A percentile compares a stretch with the other conserved stretches of the same genome.
Evolutionary conservation across 2,113 vertebrate genomes (phyloP).

Genomic region (Sinosuthora webbiana): DNA sequence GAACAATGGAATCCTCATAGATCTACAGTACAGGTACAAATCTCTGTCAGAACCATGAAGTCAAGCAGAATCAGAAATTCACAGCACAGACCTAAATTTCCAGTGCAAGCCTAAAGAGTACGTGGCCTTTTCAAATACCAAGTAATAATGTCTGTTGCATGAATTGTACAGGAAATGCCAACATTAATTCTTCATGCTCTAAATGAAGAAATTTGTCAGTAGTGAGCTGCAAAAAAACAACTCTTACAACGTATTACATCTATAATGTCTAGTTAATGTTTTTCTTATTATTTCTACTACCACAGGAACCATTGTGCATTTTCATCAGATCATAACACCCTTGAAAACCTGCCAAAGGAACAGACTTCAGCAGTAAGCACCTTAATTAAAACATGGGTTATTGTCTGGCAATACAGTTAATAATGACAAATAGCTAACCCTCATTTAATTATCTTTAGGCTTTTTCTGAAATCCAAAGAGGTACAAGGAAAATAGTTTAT

Average conservation of each 20-base stretch:
- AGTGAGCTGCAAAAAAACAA: neutral
- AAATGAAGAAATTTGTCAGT: neutral
- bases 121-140: neutral
- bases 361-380: neutral
- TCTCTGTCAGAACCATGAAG: neutral
- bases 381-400: neutral
- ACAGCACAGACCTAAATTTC: neutral
- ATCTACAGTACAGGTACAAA: constrained; percentile 77
- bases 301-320: neutral
- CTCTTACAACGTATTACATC: neutral
- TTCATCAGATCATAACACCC: neutral
- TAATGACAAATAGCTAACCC: neutral
- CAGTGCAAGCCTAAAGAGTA: neutral
- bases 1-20: constrained; percentile 97
- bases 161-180: neutral
- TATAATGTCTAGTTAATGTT: neutral
- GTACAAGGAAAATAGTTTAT: neutral
- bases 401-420: neutral
- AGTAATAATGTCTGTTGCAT: neutral
- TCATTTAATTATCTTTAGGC: neutral
- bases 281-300: neutral
- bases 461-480: neutral
- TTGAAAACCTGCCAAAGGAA: neutral
- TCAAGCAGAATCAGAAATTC: neutral
- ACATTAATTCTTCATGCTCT: neutral